phyloP scores from a whole-genome alignment of 2,888 invertebrate genomes.

The Cheilosia variabilis region DNA sequence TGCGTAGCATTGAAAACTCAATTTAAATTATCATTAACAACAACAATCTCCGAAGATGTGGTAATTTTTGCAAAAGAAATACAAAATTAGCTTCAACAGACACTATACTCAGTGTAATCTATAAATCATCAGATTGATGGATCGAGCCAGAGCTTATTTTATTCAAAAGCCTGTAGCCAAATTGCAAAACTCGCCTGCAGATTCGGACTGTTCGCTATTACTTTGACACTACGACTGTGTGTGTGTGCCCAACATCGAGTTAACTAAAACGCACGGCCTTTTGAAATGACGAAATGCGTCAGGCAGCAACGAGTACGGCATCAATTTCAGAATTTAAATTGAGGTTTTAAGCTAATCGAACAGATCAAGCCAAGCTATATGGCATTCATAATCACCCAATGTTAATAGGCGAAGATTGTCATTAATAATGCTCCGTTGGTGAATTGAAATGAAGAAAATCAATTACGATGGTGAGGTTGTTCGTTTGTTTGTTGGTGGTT shows the following conservation, averaged over 20 bases:
- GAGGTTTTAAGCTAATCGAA: slow-evolving; percentile 61
- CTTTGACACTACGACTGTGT: not conserved
- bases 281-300: slow-evolving; percentile 48
- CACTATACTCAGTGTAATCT: slow-evolving; percentile 15
- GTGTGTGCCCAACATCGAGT: not conserved
- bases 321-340: slow-evolving; percentile 57
- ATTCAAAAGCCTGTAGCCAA: slow-evolving; percentile 16
- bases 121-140: slow-evolving; percentile 31
- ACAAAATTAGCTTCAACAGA: slow-evolving; percentile 11
- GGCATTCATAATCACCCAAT: slow-evolving; percentile 17
- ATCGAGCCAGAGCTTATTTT: not conserved
- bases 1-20: not conserved
- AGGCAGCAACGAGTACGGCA: slow-evolving; percentile 29
- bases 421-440: slow-evolving; percentile 8
- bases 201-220: slow-evolving; percentile 6
- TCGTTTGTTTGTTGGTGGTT: not conserved
- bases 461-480: slow-evolving; percentile 7
- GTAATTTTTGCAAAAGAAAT: slow-evolving; percentile 14
- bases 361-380: slow-evolving; percentile 18
- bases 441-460: slow-evolving; percentile 28
- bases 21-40: slow-evolving; percentile 26
- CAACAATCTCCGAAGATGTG: slow-evolving; percentile 6
- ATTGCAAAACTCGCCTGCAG: slow-evolving; percentile 28
- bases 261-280: slow-evolving; percentile 22
- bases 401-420: slow-evolving; percentile 5